Evolutionary conservation across 53 echinoderm and acorn worm species (phyloP).

Genomic region (Holothuria scabra): DNA sequence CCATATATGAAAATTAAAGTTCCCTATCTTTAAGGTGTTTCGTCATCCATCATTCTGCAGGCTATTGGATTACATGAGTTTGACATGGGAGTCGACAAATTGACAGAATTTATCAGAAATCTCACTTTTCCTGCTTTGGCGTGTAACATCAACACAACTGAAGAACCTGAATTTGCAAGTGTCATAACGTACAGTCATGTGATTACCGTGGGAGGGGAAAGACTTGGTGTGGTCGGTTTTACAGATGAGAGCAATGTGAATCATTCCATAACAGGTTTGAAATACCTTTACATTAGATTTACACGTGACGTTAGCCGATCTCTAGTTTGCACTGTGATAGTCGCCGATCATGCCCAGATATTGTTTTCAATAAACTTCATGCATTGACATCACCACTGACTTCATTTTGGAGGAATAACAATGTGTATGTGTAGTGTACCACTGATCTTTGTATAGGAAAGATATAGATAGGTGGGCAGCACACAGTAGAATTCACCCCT

Average conservation of each 20-base stretch:
- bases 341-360: no score
- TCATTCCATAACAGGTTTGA: constrained; percentile 71
- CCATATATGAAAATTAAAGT: no score
- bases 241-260: constrained; percentile 60
- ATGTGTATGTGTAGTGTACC: no score
- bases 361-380: no score
- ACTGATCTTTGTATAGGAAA: no score
- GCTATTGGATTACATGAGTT: constrained; percentile 93
- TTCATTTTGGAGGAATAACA: no score
- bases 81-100: constrained; percentile 73
- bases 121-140: constrained; percentile 80
- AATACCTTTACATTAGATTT: background rate
- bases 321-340: no score
- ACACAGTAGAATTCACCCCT: no score
- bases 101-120: constrained; percentile 76
- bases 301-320: no score
- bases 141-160: constrained; percentile 78
- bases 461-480: no score
- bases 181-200: constrained; percentile 68
- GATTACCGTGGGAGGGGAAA: constrained; percentile 55
- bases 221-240: constrained; percentile 84
- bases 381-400: no score
- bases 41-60: constrained; percentile 31
- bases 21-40: no score
- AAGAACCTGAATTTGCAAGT: constrained; percentile 62